These are phyloP conservation scores for Sebastes itinus DNA, from an alignment of 2,797 vertebrate genomes.

Conservation along the genomic window DNA sequence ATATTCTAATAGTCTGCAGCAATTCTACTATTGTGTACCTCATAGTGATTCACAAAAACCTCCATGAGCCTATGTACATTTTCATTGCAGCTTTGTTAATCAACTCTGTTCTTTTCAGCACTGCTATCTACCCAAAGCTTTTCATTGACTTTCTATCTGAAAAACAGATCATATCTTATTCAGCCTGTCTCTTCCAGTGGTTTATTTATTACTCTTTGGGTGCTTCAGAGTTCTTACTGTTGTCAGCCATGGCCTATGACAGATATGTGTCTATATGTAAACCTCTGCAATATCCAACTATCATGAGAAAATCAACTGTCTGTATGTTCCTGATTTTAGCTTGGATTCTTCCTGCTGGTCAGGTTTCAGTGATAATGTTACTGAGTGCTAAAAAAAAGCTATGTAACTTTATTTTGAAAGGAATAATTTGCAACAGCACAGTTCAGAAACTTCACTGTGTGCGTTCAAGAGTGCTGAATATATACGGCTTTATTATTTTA, in stretches of 20 bases:
- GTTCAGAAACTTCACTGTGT: background rate
- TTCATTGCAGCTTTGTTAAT: slow-evolving; percentile 43
- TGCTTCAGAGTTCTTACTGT: slow-evolving; percentile 27
- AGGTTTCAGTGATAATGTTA: fast-evolving
- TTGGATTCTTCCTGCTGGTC: slow-evolving; percentile 26
- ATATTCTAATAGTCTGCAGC: too few relatives aligned
- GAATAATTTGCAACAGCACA: background rate
- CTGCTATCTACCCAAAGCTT: slow-evolving; percentile 37
- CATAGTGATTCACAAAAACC: too few relatives aligned
- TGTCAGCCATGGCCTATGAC: slow-evolving; percentile 54
- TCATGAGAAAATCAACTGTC: slow-evolving; percentile 16
- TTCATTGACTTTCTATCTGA: slow-evolving; percentile 20
- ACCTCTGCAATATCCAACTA: slow-evolving; percentile 34
- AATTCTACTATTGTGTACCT: too few relatives aligned
- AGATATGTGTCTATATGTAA: slow-evolving; percentile 55
- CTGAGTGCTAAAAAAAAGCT: background rate
- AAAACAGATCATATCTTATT: slow-evolving; percentile 6
- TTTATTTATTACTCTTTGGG: background rate
- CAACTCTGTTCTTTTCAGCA: slow-evolving; percentile 31
- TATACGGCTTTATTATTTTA: background rate
- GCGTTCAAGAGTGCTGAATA: background rate
- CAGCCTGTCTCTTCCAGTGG: slow-evolving; percentile 23
- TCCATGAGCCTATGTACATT: background rate
- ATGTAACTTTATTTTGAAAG: slow-evolving; percentile 1
- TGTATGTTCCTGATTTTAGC: background rate